These are phyloP conservation scores for Rhinichthys osculus DNA, from an alignment of 2,797 vertebrate genomes.

Conservation along the genomic window DNA sequence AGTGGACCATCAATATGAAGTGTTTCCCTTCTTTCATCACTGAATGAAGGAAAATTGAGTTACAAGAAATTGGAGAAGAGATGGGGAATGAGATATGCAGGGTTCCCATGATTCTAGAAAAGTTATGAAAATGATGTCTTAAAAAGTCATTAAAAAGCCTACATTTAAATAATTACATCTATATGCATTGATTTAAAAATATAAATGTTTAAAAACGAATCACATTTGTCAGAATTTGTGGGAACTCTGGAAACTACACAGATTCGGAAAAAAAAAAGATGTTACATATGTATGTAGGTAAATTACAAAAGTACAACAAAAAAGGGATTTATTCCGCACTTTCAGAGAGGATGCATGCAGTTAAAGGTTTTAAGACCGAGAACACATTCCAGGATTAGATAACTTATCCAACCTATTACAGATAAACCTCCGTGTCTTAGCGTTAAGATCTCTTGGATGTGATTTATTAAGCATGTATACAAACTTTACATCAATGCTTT, in stretches of 20 bases:
- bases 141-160: background rate
- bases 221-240: background rate
- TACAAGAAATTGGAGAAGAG: background rate
- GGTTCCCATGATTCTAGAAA: background rate
- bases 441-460: background rate
- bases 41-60: background rate
- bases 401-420: background rate
- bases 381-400: slow-evolving; percentile 16
- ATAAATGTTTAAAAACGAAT: too few species aligned
- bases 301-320: background rate
- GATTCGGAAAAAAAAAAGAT: background rate
- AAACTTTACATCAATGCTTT: slow-evolving; percentile 35
- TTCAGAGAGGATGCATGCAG: background rate
- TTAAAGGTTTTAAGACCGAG: background rate
- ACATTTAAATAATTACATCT: background rate
- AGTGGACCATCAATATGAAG: background rate
- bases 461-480: slow-evolving; percentile 11
- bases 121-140: background rate
- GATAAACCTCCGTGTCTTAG: background rate
- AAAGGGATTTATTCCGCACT: background rate
- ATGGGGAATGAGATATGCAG: background rate
- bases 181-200: too few species aligned
- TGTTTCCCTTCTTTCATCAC: slow-evolving; percentile 4
- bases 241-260: background rate
- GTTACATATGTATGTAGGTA: background rate